These are phyloP conservation scores for Chaetorhynchus papuensis DNA, from an alignment of 2,113 vertebrate genomes.

Conservation along the genomic window DNA sequence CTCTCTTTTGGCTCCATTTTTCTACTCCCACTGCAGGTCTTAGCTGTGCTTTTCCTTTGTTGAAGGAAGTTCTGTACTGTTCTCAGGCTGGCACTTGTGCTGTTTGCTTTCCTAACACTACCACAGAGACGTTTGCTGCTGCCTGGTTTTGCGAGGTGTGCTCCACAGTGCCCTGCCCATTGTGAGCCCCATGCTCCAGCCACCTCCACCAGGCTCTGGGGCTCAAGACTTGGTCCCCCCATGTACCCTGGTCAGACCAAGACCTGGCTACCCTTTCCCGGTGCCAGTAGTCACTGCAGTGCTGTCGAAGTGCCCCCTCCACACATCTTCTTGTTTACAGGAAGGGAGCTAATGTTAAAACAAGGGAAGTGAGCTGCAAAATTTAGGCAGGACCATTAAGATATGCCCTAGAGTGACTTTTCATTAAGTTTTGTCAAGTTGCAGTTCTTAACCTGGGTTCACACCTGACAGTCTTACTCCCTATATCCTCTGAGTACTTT, in stretches of 20 bases:
- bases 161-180: background rate
- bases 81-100: background rate
- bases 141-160: background rate
- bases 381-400: background rate
- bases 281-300: background rate
- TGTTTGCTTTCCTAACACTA: background rate
- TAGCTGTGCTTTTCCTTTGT: background rate
- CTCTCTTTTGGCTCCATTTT: background rate
- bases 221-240: accelerated
- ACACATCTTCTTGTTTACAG: background rate
- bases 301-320: no score
- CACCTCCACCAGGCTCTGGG: background rate
- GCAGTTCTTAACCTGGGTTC: background rate
- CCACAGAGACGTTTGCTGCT: background rate
- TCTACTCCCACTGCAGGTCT: background rate
- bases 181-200: accelerated
- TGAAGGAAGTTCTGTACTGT: background rate
- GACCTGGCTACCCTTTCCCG: no score
- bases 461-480: background rate
- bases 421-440: background rate
- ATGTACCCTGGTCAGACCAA: no score
- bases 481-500: background rate
- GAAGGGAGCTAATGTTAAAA: background rate
- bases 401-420: background rate
- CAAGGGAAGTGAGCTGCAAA: background rate